These are phyloP conservation scores for Xestia sexstrigata DNA, from an alignment of 2,888 invertebrate genomes.

Conservation along the genomic window DNA sequence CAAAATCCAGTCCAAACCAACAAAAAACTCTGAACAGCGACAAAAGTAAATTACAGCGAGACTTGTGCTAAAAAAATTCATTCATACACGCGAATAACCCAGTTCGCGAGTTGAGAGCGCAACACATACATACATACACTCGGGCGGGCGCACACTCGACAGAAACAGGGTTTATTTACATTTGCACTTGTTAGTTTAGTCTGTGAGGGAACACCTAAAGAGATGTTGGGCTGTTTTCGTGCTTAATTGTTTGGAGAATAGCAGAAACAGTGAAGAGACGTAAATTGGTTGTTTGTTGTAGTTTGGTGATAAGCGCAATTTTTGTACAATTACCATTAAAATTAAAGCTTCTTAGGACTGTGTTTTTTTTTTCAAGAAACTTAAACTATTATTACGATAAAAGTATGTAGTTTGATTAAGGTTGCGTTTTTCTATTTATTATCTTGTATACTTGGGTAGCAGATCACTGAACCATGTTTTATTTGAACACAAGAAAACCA, in stretches of 20 bases:
- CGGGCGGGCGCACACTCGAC: constrained; percentile 28
- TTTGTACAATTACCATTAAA: not conserved
- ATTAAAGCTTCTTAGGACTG: too few species aligned
- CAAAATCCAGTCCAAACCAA: constrained; percentile 46
- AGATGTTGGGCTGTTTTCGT: constrained; percentile 21
- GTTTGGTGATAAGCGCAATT: not conserved
- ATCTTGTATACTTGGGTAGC: too few species aligned
- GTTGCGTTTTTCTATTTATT: too few species aligned
- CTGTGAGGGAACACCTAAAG: too few species aligned
- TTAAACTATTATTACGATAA: too few species aligned
- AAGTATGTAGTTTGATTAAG: too few species aligned
- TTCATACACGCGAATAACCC: constrained; percentile 71
- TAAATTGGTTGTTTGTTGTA: not conserved
- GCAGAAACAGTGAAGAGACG: not conserved
- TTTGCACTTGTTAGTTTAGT: constrained; percentile 47
- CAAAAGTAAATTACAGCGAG: constrained; percentile 71
- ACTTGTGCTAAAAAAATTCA: constrained; percentile 66
- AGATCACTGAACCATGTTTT: too few species aligned
- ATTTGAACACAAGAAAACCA: too few species aligned
- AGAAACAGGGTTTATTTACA: constrained; percentile 46
- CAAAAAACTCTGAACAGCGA: constrained; percentile 53
- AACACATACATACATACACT: constrained; percentile 34
- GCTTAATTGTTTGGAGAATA: constrained; percentile 29
- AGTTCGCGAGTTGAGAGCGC: constrained; percentile 69
- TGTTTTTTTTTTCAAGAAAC: too few species aligned